These are phyloP conservation scores for Imbricaverruca yamaguchii DNA, from an alignment of 2,888 invertebrate genomes.

Conservation along the genomic window DNA sequence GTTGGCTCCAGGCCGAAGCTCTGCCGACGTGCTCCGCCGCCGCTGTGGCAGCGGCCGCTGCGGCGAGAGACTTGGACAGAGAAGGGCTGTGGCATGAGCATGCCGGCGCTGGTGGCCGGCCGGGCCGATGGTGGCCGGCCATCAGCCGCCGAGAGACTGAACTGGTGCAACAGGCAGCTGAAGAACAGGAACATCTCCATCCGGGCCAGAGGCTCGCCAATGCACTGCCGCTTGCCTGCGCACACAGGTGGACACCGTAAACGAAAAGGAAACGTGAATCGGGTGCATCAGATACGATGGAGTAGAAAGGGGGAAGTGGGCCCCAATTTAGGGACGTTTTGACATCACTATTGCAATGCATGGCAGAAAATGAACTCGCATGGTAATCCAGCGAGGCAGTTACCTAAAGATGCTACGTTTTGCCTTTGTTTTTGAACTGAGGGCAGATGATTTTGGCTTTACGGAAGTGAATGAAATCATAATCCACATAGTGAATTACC, in stretches of 20 bases:
- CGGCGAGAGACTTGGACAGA: neutral
- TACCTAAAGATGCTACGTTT: too few relatives aligned
- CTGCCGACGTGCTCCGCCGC: neutral
- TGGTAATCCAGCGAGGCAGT: too few relatives aligned
- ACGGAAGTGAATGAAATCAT: too few relatives aligned
- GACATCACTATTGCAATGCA: too few relatives aligned
- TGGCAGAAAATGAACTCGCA: too few relatives aligned
- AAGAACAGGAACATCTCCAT: slow-evolving; percentile 27
- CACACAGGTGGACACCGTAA: neutral
- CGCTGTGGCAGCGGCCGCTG: neutral
- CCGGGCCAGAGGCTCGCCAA: slow-evolving; percentile 26
- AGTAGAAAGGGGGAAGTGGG: too few relatives aligned
- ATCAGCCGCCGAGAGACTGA: neutral
- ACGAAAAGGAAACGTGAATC: too few relatives aligned
- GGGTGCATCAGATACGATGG: too few relatives aligned
- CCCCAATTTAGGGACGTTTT: too few relatives aligned
- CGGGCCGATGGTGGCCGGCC: neutral
- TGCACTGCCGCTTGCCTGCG: slow-evolving; percentile 26
- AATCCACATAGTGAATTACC: too few relatives aligned
- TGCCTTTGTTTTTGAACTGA: too few relatives aligned
- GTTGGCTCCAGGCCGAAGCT: neutral
- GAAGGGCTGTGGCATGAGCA: neutral
- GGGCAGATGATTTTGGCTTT: too few relatives aligned
- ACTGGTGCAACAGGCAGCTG: slow-evolving; percentile 25
- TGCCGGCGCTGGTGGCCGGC: neutral